Evolutionary conservation across 2,888 invertebrate species (phyloP).

Genomic region (Napeogenes inachia): DNA sequence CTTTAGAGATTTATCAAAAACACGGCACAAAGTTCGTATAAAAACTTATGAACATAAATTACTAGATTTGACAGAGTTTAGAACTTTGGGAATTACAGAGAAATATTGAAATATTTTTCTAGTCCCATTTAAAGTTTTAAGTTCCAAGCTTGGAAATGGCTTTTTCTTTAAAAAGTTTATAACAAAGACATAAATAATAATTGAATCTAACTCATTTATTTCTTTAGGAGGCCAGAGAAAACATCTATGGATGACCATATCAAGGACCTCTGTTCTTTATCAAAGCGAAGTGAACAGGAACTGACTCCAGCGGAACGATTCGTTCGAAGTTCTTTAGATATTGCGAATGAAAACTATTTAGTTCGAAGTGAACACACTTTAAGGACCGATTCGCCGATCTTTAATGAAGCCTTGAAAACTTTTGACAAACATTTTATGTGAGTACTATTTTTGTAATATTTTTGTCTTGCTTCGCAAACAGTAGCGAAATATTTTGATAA

Average conservation of each 20-base stretch:
- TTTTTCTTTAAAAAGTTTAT: neutral
- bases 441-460: constrained; percentile 16
- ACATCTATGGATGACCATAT: constrained; percentile 60
- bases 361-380: constrained; percentile 61
- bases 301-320: constrained; percentile 57
- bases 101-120: neutral
- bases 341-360: constrained; percentile 54
- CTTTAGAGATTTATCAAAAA: constrained; percentile 8
- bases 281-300: constrained; percentile 46
- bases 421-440: constrained; percentile 66
- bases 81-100: neutral
- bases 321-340: constrained; percentile 53
- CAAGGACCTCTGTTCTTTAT: constrained; percentile 55
- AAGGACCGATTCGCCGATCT: constrained; percentile 50
- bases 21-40: constrained; percentile 2
- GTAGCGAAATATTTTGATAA: no score
- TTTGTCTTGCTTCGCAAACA: no score
- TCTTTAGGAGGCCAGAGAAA: constrained; percentile 52
- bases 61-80: neutral
- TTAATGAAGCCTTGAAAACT: constrained; percentile 54
- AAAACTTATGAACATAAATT: neutral
- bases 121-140: constrained; percentile 1
- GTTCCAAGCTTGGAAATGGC: neutral
- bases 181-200: neutral
- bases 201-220: neutral